Percentiles rank a stretch among this genome's conserved stretches.
Evolutionary conservation across 2,113 vertebrate genomes (phyloP).

Genomic region (Phoenicopterus ruber): DNA sequence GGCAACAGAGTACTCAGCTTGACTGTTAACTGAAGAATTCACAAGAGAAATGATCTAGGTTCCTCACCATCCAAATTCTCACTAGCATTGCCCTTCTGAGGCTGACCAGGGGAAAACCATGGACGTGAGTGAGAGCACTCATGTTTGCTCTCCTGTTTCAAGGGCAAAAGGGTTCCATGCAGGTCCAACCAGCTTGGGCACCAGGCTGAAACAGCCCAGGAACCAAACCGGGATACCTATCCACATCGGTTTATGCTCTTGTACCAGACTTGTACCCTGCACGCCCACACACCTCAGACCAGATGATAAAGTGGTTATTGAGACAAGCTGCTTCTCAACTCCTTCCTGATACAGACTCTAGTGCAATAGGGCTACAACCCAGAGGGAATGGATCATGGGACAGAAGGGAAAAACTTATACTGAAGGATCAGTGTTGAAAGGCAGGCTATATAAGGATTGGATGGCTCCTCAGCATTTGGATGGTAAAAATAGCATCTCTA

Average conservation of each 20-base stretch:
- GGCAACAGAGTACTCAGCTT: neutral
- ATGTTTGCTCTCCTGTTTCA: neutral
- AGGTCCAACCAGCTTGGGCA: neutral
- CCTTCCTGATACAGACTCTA: neutral
- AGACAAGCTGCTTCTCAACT: neutral
- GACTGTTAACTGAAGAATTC: neutral
- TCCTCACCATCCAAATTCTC: neutral
- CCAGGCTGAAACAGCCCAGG: neutral
- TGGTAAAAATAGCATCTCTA: neutral
- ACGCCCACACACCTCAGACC: neutral
- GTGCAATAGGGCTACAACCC: neutral
- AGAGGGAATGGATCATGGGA: neutral
- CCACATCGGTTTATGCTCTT: neutral
- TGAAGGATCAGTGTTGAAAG: neutral
- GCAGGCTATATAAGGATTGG: neutral
- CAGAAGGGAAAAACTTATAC: neutral
- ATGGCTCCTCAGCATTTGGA: neutral
- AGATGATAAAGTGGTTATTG: neutral
- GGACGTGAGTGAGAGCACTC: neutral
- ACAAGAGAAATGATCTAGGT: neutral
- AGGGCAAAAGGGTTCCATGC: neutral
- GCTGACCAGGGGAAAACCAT: neutral
- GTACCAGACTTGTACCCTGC: neutral
- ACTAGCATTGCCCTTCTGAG: neutral
- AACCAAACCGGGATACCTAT: neutral